Percentiles rank a stretch among this genome's conserved stretches.
Conservation (phyloP, 2,113 vertebrate genomes). For the Clarias gariepinus region DNA sequence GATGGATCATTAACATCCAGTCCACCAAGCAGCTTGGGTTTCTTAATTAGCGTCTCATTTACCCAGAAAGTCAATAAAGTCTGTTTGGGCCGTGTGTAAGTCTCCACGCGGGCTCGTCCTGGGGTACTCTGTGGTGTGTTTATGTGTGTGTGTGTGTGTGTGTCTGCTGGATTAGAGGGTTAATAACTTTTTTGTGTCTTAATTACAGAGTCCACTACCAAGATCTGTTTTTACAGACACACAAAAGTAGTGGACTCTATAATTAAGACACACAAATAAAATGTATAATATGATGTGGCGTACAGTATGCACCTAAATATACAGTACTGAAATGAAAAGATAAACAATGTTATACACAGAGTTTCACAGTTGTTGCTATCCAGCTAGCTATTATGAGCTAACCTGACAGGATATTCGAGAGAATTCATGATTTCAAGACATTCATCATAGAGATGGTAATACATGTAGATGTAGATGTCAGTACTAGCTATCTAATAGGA, state of each 20-base stretch:
- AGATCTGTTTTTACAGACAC: not conserved
- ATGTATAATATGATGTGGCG: no score
- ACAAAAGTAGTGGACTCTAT: no score
- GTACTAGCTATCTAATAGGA: not conserved
- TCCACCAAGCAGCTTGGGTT: slow-evolving; percentile 3
- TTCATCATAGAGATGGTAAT: not conserved
- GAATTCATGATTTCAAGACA: not conserved
- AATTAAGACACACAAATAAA: no score
- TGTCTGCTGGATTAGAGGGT: not conserved
- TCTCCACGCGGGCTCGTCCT: slow-evolving; percentile 4
- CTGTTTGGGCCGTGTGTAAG: not conserved
- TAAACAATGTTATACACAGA: not conserved
- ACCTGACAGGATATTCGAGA: not conserved
- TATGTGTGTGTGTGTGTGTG: not conserved
- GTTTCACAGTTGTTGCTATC: not conserved
- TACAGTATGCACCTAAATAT: no score
- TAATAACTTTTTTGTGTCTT: not conserved
- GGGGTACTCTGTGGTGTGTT: not conserved
- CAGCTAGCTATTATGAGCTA: not conserved
- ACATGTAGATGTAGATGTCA: no score
- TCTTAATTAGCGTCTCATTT: slow-evolving; percentile 44
- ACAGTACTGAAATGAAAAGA: no score
- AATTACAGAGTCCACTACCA: not conserved
- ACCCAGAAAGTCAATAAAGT: slow-evolving; percentile 34
- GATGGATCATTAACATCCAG: slow-evolving; percentile 35